Percentiles rank a stretch among this genome's conserved stretches.
Conservation (phyloP, 2,797 vertebrate species). For the Fistularia tabacaria region DNA sequence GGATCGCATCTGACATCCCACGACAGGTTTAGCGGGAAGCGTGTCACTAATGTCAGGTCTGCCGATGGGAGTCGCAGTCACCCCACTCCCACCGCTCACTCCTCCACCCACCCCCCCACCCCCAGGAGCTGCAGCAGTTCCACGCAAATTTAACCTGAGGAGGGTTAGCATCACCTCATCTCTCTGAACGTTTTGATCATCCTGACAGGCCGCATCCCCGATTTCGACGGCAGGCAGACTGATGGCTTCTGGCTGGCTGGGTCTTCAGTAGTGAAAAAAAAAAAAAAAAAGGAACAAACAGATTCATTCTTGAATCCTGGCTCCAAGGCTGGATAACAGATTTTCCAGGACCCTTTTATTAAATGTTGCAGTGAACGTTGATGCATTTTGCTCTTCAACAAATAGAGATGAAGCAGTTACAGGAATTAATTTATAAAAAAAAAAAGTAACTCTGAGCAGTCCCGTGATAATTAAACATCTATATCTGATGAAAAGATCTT, state of each 20-base stretch:
- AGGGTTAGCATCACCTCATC: constrained; percentile 54
- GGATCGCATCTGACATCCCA: constrained; percentile 67
- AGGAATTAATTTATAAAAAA: too few species aligned
- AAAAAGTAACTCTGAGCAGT: too few species aligned
- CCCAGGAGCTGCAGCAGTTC: constrained; percentile 62
- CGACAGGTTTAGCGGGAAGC: constrained; percentile 68
- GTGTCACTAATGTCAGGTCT: constrained; percentile 32
- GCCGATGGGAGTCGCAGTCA: background rate
- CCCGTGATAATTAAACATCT: constrained; percentile 17
- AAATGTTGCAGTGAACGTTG: background rate
- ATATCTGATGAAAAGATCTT: constrained; percentile 6
- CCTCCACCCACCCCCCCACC: too few species aligned
- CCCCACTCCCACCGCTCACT: constrained; percentile 53
- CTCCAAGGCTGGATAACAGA: constrained; percentile 43
- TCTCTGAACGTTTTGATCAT: background rate
- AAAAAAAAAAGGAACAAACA: constrained; percentile 15
- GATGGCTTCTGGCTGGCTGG: too few species aligned
- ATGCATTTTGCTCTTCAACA: background rate
- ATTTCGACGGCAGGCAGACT: too few species aligned
- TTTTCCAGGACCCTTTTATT: constrained; percentile 45
- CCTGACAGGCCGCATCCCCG: background rate
- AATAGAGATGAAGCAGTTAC: too few species aligned
- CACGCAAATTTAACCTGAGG: constrained; percentile 49
- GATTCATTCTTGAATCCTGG: background rate
- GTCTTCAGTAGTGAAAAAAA: background rate